Percentiles rank a stretch among this genome's conserved stretches.
These are phyloP conservation scores for Cotesia glomerata DNA, from an alignment of 1,140 invertebrate species.

Conservation along the genomic window DNA sequence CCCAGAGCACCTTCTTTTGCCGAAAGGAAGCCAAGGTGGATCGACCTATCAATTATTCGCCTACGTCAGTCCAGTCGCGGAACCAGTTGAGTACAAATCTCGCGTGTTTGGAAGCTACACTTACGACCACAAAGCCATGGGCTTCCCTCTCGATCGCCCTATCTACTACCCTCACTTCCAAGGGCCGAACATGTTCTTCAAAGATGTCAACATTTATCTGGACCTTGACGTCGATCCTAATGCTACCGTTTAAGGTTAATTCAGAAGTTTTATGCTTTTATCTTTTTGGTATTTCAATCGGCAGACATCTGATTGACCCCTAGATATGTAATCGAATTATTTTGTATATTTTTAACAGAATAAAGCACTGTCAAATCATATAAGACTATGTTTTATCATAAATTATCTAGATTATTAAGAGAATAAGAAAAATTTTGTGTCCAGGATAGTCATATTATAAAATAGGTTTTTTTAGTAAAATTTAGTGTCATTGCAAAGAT, in stretches of 20 bases:
- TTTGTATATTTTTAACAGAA: too few species aligned
- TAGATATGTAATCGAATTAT: neutral
- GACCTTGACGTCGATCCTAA: conserved; percentile 61
- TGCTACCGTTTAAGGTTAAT: conserved; percentile 32
- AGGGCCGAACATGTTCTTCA: conserved; percentile 71
- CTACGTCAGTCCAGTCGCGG: conserved; percentile 65
- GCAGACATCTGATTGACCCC: conserved; percentile 9
- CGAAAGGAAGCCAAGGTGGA: conserved; percentile 71
- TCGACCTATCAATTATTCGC: conserved; percentile 71
- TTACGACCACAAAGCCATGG: conserved; percentile 62
- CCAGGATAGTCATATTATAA: too few species aligned
- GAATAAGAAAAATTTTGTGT: too few species aligned
- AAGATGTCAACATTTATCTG: conserved; percentile 71
- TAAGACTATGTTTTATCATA: too few species aligned
- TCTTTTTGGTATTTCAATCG: neutral
- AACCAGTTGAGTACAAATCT: conserved; percentile 44
- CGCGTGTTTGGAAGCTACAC: conserved; percentile 42
- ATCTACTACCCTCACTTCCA: conserved; percentile 65
- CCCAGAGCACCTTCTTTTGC: conserved; percentile 71
- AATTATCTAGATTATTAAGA: too few species aligned
- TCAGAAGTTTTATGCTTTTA: neutral
- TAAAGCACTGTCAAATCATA: too few species aligned
- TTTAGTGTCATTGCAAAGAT: too few species aligned
- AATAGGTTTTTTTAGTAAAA: too few species aligned
- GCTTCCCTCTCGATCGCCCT: conserved; percentile 73